Conservation (phyloP, 1,140 invertebrate genomes). For the Physella acuta region DNA sequence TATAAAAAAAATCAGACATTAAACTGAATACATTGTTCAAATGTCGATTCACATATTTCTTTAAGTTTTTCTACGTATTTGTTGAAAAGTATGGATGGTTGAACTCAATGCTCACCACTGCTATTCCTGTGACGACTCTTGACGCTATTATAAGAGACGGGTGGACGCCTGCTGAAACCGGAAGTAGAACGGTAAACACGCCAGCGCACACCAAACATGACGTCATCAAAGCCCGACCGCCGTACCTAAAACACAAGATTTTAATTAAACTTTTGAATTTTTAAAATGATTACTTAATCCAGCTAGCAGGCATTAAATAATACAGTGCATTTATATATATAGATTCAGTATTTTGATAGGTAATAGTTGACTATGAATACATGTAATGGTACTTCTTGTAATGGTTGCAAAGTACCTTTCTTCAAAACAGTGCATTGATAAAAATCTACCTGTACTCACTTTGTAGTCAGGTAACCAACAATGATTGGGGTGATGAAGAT, state of each 20-base stretch:
- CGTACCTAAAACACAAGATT: conserved; percentile 21
- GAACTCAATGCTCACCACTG: conserved; percentile 22
- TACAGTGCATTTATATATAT: neutral
- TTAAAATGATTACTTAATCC: neutral
- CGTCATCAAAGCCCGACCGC: conserved; percentile 44
- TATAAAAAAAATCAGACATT: too few relatives aligned
- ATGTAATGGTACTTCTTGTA: too few relatives aligned
- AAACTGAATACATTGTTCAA: too few relatives aligned
- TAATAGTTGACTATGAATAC: too few relatives aligned
- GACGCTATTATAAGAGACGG: conserved; percentile 17
- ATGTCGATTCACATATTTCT: neutral
- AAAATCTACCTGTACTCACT: neutral
- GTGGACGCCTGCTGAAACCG: conserved; percentile 20
- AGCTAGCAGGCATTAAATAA: neutral
- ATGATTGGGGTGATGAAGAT: conserved; percentile 75
- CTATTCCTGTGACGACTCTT: conserved; percentile 22
- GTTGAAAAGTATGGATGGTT: neutral
- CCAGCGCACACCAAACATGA: conserved; percentile 25
- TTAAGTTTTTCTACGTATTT: neutral
- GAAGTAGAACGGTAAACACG: conserved; percentile 25
- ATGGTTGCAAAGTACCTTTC: too few relatives aligned
- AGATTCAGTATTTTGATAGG: neutral
- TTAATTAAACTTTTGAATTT: neutral
- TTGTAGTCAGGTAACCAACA: conserved; percentile 69
- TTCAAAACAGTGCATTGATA: neutral